Conservation (phyloP, 37 sponge, comb jelly and placozoan genomes). For the Bolinopsis microptera region DNA sequence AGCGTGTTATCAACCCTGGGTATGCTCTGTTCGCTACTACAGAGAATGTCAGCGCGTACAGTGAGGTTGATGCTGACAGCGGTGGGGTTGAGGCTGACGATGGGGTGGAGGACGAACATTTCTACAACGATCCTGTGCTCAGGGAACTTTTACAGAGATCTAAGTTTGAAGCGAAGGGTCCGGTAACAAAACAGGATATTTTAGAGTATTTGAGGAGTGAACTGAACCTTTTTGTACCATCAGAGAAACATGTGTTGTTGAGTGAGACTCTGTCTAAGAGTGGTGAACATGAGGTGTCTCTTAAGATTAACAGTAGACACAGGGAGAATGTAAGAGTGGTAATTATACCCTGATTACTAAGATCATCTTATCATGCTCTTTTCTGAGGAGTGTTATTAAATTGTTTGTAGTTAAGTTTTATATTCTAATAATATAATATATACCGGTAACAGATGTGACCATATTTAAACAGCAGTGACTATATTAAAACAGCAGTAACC, state of each 20-base stretch:
- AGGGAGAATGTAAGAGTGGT: neutral
- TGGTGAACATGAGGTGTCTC: neutral
- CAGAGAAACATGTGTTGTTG: constrained; percentile 7
- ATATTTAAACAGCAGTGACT: no score
- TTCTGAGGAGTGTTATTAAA: no score
- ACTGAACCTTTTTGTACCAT: constrained; percentile 16
- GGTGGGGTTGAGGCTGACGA: neutral
- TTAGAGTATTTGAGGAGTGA: constrained; percentile 2
- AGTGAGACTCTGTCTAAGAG: neutral
- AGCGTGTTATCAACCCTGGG: constrained; percentile 39
- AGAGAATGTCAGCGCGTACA: constrained; percentile 45
- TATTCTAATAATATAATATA: no score
- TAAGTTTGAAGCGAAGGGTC: neutral
- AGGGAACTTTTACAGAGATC: neutral
- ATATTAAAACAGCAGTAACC: no score
- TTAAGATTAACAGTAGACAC: neutral
- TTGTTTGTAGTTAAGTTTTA: no score
- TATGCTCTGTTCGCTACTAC: constrained; percentile 40
- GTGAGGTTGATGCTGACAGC: neutral
- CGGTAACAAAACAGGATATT: neutral
- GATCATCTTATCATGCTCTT: no score
- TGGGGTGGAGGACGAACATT: neutral
- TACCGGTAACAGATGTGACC: no score
- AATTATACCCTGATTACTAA: no score
- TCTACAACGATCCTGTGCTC: neutral